Evolutionary conservation across 2,797 vertebrate genomes (phyloP), one percentile per base, ranked within the genome.

Genomic region (Dermochelys coriacea): DNA sequence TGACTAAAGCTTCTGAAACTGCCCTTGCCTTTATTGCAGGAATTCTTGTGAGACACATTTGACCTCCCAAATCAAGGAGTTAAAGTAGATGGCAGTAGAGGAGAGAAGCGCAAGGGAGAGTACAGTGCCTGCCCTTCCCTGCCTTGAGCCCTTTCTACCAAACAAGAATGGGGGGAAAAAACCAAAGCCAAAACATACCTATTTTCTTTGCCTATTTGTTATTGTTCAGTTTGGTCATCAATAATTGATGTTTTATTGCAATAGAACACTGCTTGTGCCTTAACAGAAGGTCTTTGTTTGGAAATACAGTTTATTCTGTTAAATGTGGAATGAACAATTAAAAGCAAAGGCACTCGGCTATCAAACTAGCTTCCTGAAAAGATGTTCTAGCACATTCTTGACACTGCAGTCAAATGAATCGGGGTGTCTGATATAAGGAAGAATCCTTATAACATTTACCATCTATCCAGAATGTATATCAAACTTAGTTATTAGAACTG

Each of bases 381-480:
- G 78, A 75, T 54, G 12, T 87, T 87, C 68, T 77, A 87, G 50
- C 2, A n/a, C 18, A 23, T 84, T 95, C 52, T 82, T 41, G 52
- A 16, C 12, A 82, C 45, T 75, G 29, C 34, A 74, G 51, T 8
- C 57, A 89, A 57, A 84, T 88, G 64, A 82, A 71, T 2, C 34
- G 2, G 25, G 74, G 45, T 19, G 91, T 91, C n/a, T 80, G 81
- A 87, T 92, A 89, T 77, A 91, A 91, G 49, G 21, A 89, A 81
- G 8, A 9, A 50, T 93, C 11, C n/a, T 54, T 23, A 68, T 87
- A 93, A 95, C 92, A 86, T 78, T 80, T 93, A 64, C 41, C 88
- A 68, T 75, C 80, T 7, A 77, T 31, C 82, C 95, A 78, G 94
- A 93, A 89, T 68, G 79, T 29, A 9, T 88, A 97, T 93, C 88